A percentile compares a stretch with the other conserved stretches of the same genome.
Evolutionary conservation across 2,113 vertebrate genomes (phyloP).

Genomic region (Scomber colias): DNA sequence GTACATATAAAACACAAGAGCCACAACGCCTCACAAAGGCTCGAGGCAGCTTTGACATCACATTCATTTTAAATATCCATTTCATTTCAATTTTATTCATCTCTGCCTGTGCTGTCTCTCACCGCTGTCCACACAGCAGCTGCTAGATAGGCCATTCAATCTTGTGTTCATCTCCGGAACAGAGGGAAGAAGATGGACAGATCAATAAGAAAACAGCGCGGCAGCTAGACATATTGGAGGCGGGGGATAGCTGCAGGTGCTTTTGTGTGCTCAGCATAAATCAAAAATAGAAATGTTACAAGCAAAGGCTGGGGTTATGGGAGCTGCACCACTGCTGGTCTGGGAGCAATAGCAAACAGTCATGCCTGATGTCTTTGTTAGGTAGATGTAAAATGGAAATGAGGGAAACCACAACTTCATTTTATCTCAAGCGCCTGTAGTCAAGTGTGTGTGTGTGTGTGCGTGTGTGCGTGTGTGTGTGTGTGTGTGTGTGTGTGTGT

Average conservation of each 20-base stretch:
- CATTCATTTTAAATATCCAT: slow-evolving; percentile 65
- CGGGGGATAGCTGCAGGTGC: slow-evolving; percentile 40
- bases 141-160: slow-evolving; percentile 67
- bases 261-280: slow-evolving; percentile 46
- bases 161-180: slow-evolving; percentile 50
- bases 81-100: slow-evolving; percentile 62
- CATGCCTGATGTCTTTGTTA: neutral
- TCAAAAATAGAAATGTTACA: slow-evolving; percentile 50
- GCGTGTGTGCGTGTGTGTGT: too few relatives aligned
- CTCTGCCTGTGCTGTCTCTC: slow-evolving; percentile 21
- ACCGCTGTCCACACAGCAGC: slow-evolving; percentile 56
- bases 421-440: neutral
- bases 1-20: slow-evolving; percentile 1
- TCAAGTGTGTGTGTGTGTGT: neutral
- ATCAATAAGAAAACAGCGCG: slow-evolving; percentile 69
- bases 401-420: neutral
- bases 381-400: slow-evolving; percentile 16
- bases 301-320: neutral
- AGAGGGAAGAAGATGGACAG: slow-evolving; percentile 58
- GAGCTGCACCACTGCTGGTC: neutral
- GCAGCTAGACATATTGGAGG: slow-evolving; percentile 39
- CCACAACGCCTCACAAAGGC: slow-evolving; percentile 29
- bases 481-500: too few relatives aligned
- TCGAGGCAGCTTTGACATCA: slow-evolving; percentile 30
- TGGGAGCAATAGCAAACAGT: neutral